Evolutionary conservation across 2,888 invertebrate genomes (phyloP).

Genomic region (Aleiodes testaceus): DNA sequence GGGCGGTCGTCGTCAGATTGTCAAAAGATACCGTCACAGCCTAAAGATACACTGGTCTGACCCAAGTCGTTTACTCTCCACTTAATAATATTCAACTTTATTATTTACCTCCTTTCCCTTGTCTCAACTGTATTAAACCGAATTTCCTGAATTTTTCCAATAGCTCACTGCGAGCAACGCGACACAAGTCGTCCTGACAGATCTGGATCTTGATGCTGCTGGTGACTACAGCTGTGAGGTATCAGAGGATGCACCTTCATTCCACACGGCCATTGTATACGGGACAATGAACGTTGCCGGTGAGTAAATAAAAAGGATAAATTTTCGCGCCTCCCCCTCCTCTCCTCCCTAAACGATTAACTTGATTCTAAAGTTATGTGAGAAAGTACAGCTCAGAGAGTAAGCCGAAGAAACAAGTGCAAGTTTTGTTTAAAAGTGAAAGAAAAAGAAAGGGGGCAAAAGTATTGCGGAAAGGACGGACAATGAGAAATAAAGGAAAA

Average conservation of each 20-base stretch:
- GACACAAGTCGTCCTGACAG: conserved; percentile 65
- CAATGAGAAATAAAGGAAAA: conserved; percentile 16
- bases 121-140: neutral
- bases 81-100: conserved; percentile 11
- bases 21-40: conserved; percentile 24
- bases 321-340: neutral
- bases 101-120: neutral
- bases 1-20: conserved; percentile 19
- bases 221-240: conserved; percentile 70
- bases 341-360: neutral
- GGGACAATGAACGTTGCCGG: conserved; percentile 69
- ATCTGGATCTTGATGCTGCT: conserved; percentile 66
- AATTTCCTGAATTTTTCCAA: conserved; percentile 17
- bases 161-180: conserved; percentile 69
- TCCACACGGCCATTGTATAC: conserved; percentile 66
- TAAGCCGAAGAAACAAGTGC: conserved; percentile 4
- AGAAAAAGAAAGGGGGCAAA: conserved; percentile 27
- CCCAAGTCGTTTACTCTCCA: conserved; percentile 9
- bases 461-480: neutral
- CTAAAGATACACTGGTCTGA: conserved; percentile 23
- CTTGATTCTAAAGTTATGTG: conserved; percentile 4
- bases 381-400: neutral
- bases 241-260: conserved; percentile 70
- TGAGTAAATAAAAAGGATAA: conserved; percentile 52
- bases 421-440: neutral